phyloP scores from a whole-genome alignment of 2,797 vertebrate species.

The Malurus leucopterus region DNA sequence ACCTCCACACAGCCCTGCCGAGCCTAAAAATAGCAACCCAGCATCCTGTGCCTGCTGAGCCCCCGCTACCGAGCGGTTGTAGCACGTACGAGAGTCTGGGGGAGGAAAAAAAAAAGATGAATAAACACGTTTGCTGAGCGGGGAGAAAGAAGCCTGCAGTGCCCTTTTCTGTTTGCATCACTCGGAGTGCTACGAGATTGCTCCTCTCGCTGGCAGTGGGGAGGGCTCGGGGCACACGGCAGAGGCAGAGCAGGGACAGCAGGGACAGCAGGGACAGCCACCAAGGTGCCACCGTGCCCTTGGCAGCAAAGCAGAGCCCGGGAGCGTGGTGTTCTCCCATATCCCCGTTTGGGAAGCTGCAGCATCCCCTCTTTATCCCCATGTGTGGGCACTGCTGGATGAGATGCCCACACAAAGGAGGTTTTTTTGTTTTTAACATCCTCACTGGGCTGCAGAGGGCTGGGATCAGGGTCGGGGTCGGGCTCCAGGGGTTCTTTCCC shows the following conservation, averaged over 20 bases:
- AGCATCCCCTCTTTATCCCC: neutral
- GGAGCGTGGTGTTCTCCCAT: neutral
- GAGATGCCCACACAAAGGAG: neutral
- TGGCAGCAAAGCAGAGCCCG: neutral
- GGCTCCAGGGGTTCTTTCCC: neutral
- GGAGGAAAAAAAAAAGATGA: neutral
- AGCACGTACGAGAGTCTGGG: neutral
- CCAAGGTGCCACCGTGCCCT: neutral
- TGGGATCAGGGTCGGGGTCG: neutral
- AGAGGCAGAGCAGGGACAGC: neutral
- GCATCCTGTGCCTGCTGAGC: conserved; percentile 17
- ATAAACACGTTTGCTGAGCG: neutral
- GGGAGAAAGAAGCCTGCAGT: neutral
- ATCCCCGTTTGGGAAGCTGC: neutral
- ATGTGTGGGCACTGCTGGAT: accelerated
- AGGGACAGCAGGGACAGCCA: neutral
- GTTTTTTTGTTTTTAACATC: neutral
- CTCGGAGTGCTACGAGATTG: accelerated
- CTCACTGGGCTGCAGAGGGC: neutral
- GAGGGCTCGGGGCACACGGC: neutral
- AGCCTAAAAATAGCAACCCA: conserved; percentile 50
- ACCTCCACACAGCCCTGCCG: neutral
- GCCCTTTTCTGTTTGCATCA: neutral
- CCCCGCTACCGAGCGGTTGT: neutral
- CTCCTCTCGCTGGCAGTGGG: neutral